Conservation (phyloP, 2,888 invertebrate genomes). For the Torymus tubicola region DNA sequence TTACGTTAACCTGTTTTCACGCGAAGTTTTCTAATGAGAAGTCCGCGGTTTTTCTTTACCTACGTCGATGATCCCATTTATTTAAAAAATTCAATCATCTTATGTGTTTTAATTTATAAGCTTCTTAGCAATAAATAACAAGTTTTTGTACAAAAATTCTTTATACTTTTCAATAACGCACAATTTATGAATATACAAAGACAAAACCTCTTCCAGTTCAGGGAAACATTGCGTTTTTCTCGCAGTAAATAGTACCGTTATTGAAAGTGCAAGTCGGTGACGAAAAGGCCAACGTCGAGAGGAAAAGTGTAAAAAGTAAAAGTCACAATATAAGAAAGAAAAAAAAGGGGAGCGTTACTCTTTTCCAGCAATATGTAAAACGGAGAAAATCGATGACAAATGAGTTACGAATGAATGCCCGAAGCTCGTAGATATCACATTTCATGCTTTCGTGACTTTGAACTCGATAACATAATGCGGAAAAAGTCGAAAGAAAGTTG, state of each 20-base stretch:
- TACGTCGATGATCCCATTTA: neutral
- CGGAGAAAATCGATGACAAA: slow-evolving; percentile 48
- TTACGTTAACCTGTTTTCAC: slow-evolving; percentile 14
- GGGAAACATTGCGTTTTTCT: too few relatives aligned
- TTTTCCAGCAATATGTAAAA: slow-evolving; percentile 4
- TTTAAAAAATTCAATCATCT: slow-evolving; percentile 74
- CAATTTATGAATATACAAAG: too few relatives aligned
- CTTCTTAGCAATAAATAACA: slow-evolving; percentile 2
- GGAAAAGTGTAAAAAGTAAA: too few relatives aligned
- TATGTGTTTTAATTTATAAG: slow-evolving; percentile 58
- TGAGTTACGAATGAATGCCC: slow-evolving; percentile 40
- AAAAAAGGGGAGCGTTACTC: too few relatives aligned
- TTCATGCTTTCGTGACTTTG: slow-evolving; percentile 58
- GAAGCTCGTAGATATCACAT: slow-evolving; percentile 20
- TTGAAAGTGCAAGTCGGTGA: slow-evolving; percentile 17
- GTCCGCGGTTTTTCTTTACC: too few relatives aligned
- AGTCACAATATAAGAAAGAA: too few relatives aligned
- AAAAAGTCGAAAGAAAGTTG: slow-evolving; percentile 53
- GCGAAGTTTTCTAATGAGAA: neutral
- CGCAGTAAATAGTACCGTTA: too few relatives aligned
- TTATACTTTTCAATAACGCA: too few relatives aligned
- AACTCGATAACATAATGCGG: slow-evolving; percentile 50
- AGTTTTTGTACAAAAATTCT: neutral
- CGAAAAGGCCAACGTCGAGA: neutral
- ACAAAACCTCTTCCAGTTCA: too few relatives aligned